These are phyloP conservation scores for Lepus townsendii DNA, from an alignment of 2,797 vertebrate genomes.

Conservation along the genomic window DNA sequence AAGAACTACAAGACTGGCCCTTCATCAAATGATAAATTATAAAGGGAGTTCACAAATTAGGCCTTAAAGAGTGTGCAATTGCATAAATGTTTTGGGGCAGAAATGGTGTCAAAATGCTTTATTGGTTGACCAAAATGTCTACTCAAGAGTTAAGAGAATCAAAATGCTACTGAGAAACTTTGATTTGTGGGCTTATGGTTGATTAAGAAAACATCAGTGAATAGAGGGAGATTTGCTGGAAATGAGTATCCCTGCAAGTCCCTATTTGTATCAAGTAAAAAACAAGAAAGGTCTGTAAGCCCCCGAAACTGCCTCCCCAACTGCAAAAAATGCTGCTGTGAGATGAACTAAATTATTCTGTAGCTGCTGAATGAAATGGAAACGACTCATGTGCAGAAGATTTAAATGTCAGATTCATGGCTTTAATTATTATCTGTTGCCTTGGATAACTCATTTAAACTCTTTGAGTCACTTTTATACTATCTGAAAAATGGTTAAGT, in stretches of 20 bases:
- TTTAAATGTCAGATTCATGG: neutral
- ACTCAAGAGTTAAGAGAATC: constrained; percentile 77
- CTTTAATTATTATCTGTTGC: neutral
- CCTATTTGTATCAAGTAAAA: neutral
- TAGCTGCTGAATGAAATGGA: neutral
- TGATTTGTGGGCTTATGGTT: constrained; percentile 58
- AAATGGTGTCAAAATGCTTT: constrained; percentile 61
- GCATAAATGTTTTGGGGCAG: constrained; percentile 71
- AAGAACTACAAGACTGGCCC: constrained; percentile 82
- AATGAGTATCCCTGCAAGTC: neutral
- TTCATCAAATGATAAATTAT: constrained; percentile 83
- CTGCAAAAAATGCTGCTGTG: neutral
- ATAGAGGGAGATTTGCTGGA: neutral
- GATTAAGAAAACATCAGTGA: constrained; percentile 49
- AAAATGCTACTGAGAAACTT: constrained; percentile 66
- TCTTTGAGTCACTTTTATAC: neutral
- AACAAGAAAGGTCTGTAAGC: neutral
- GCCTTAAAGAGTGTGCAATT: constrained; percentile 72
- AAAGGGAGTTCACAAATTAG: constrained; percentile 71
- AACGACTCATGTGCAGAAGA: neutral
- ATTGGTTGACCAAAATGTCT: constrained; percentile 76
- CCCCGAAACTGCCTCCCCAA: too few species aligned
- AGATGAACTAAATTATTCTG: constrained; percentile 8
- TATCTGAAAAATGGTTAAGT: constrained; percentile 44
- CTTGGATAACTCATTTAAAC: neutral